A percentile compares a stretch with the other conserved stretches of the same genome.
These are phyloP conservation scores for Rambutsinella grinnellia DNA, from an alignment of 2,888 invertebrate species.

Conservation along the genomic window DNA sequence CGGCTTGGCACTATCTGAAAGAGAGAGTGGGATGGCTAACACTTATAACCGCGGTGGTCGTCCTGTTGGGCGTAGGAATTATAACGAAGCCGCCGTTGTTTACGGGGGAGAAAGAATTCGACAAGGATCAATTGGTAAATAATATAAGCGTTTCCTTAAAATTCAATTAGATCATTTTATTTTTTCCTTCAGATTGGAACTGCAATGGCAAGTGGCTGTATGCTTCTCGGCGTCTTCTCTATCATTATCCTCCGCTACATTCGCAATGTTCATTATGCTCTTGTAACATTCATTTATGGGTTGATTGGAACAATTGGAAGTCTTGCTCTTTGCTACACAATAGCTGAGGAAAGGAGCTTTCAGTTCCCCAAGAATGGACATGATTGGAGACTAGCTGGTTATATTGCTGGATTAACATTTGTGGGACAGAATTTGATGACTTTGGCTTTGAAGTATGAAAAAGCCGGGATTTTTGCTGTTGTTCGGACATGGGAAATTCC, in stretches of 20 bases:
- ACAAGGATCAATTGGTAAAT: too few species aligned
- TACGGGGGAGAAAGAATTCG: conserved; percentile 20
- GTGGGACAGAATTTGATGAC: conserved; percentile 60
- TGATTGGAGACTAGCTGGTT: conserved; percentile 57
- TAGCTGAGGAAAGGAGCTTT: conserved; percentile 48
- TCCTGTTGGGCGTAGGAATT: conserved; percentile 36
- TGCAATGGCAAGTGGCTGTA: conserved; percentile 57
- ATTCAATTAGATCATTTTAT: neutral
- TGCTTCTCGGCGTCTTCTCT: conserved; percentile 59
- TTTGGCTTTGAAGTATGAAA: conserved; percentile 58
- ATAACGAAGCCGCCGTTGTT: conserved; percentile 35
- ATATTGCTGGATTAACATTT: conserved; percentile 56
- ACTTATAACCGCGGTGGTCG: conserved; percentile 18
- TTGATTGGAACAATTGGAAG: conserved; percentile 58
- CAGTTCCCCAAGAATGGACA: conserved; percentile 42
- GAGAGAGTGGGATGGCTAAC: conserved; percentile 34
- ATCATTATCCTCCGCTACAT: conserved; percentile 59
- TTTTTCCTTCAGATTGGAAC: conserved; percentile 55
- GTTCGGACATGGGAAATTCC: conserved; percentile 31
- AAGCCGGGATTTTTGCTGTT: conserved; percentile 62
- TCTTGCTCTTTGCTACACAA: conserved; percentile 35
- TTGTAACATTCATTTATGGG: conserved; percentile 62
- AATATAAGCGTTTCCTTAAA: too few species aligned
- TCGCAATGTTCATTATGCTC: conserved; percentile 52
- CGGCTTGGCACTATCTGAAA: conserved; percentile 24